These are phyloP conservation scores for Porites cylindrica DNA, from an alignment of 92 coral and sea anemone species.

Conservation along the genomic window DNA sequence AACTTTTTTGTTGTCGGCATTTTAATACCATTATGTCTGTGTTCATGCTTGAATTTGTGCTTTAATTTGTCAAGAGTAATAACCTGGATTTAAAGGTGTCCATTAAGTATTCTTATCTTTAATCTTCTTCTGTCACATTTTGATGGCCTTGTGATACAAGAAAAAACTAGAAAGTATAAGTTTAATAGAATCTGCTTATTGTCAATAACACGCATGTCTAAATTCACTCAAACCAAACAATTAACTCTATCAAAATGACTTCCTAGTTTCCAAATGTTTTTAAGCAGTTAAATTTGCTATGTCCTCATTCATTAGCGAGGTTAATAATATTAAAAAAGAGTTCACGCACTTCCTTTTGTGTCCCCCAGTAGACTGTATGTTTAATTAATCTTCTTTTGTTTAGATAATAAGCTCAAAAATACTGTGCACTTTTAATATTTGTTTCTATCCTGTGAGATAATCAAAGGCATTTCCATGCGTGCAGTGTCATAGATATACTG, in stretches of 20 bases:
- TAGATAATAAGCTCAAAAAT: too few species aligned
- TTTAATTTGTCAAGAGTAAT: background rate
- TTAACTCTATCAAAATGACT: constrained; percentile 31
- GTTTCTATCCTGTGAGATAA: too few species aligned
- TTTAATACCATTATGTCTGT: background rate
- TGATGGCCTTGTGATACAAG: background rate
- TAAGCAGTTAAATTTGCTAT: background rate
- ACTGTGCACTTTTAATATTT: too few species aligned
- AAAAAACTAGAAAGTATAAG: background rate
- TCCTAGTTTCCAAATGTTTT: background rate
- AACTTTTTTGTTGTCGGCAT: too few species aligned
- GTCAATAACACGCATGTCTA: background rate
- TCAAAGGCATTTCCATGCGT: too few species aligned
- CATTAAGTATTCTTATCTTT: background rate
- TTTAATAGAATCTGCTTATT: background rate
- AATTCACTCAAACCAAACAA: background rate
- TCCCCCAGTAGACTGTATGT: background rate
- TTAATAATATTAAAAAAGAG: background rate
- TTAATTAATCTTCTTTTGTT: background rate
- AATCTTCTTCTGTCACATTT: background rate
- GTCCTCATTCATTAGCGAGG: background rate
- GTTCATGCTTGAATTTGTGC: background rate
- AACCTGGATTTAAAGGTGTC: background rate
- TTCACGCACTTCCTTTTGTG: constrained; percentile 14
- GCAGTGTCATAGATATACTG: too few species aligned